Conservation (phyloP, 92 coral and sea anemone genomes). For the Nematostella vectensis region DNA sequence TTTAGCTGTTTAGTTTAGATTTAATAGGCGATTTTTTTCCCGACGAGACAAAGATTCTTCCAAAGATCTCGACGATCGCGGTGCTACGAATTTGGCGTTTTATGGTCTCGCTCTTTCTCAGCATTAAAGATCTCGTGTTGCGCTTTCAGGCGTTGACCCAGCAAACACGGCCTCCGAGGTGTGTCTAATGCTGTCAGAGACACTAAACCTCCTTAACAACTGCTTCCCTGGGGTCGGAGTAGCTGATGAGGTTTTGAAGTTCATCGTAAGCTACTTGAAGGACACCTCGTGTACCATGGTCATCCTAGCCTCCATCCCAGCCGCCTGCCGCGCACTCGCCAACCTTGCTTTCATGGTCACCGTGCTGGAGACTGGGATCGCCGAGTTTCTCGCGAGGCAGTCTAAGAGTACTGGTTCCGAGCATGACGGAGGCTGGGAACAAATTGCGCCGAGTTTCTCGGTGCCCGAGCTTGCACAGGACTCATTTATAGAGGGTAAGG, state of each 20-base stretch:
- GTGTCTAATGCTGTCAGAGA: slow-evolving; percentile 71
- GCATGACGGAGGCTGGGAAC: slow-evolving; percentile 67
- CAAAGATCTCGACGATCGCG: no score
- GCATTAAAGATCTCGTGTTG: no score
- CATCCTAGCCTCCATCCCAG: slow-evolving; percentile 74
- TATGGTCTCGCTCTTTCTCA: no score
- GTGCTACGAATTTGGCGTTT: no score
- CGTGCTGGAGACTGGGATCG: slow-evolving; percentile 82
- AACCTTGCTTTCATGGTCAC: slow-evolving; percentile 76
- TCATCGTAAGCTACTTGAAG: slow-evolving; percentile 51
- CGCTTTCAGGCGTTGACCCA: slow-evolving; percentile 60
- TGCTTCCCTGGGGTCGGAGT: slow-evolving; percentile 75
- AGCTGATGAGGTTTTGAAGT: slow-evolving; percentile 45
- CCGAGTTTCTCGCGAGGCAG: slow-evolving; percentile 71
- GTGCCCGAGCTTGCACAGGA: slow-evolving; percentile 95
- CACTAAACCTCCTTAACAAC: slow-evolving; percentile 75
- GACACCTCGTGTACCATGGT: slow-evolving; percentile 63
- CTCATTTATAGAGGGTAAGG: slow-evolving; percentile 89
- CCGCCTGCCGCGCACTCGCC: slow-evolving; percentile 93
- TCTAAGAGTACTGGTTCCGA: slow-evolving; percentile 26
- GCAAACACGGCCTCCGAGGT: slow-evolving; percentile 68
- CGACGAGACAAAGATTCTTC: no score
- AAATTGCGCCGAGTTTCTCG: slow-evolving; percentile 71
- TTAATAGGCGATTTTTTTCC: no score
- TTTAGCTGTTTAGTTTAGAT: no score